A percentile compares a stretch with the other conserved stretches of the same genome.
Evolutionary conservation across 2,797 vertebrate genomes (phyloP).

Genomic region (Eleutherodactylus coqui): DNA sequence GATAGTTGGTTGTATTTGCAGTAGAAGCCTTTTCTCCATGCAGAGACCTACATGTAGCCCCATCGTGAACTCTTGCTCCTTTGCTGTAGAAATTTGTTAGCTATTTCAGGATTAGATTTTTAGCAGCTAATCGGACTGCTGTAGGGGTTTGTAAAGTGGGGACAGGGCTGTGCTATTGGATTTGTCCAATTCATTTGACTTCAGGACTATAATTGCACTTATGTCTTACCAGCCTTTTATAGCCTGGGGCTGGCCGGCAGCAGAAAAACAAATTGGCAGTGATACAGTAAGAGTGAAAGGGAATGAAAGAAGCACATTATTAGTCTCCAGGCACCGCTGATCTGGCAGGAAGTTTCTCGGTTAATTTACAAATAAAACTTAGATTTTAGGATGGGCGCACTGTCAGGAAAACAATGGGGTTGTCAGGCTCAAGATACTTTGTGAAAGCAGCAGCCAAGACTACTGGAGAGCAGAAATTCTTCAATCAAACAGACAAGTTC

Average conservation of each 20-base stretch:
- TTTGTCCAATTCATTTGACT: constrained; percentile 89
- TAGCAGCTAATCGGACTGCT: constrained; percentile 86
- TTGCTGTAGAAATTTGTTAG: constrained; percentile 83
- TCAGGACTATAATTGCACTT: constrained; percentile 92
- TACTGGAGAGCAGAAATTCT: constrained; percentile 89
- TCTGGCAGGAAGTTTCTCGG: constrained; percentile 90
- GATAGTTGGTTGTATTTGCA: constrained; percentile 81
- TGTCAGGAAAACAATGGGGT: constrained; percentile 82
- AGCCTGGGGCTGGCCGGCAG: constrained; percentile 80
- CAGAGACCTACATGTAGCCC: constrained; percentile 80
- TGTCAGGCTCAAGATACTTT: constrained; percentile 80
- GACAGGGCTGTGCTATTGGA: constrained; percentile 86
- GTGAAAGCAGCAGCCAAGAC: constrained; percentile 79
- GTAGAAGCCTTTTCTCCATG: constrained; percentile 88
- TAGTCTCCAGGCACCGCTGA: constrained; percentile 83
- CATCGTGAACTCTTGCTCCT: constrained; percentile 82
- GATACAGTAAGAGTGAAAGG: constrained; percentile 81
- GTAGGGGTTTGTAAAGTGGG: constrained; percentile 82
- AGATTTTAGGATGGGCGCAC: constrained; percentile 83
- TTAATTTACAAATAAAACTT: constrained; percentile 98
- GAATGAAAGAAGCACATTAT: constrained; percentile 86
- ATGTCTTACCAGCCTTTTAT: constrained; percentile 87
- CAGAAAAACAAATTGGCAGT: constrained; percentile 83
- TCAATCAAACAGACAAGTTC: constrained; percentile 91
- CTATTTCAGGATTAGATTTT: constrained; percentile 83